Conservation (phyloP, 2,888 invertebrate species). For the Plagiodera versicolora region DNA sequence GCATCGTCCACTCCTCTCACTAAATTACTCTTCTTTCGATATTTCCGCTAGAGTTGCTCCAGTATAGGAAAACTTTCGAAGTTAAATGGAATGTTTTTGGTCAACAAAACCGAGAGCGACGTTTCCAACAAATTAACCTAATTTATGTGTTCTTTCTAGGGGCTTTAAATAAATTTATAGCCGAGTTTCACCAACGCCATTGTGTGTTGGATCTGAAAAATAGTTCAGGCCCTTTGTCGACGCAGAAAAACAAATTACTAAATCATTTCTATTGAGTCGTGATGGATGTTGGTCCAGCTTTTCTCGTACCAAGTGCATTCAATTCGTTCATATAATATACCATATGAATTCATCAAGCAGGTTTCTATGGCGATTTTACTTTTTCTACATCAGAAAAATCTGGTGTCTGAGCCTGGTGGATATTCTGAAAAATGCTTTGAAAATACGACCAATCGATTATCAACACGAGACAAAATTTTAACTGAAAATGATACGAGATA, state of each 20-base stretch:
- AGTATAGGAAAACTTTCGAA: constrained; percentile 11
- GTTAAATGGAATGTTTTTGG: constrained; percentile 23
- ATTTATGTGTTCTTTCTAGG: constrained; percentile 24
- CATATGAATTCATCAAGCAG: too few species aligned
- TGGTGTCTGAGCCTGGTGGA: too few species aligned
- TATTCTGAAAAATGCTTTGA: too few species aligned
- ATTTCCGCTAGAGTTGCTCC: constrained; percentile 9
- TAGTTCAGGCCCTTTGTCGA: constrained; percentile 17
- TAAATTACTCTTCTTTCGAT: constrained; percentile 11
- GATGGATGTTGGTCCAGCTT: constrained; percentile 6
- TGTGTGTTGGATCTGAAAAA: constrained; percentile 22
- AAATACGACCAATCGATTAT: too few species aligned
- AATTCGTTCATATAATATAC: too few species aligned
- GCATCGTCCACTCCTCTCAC: background rate
- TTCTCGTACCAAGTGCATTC: background rate
- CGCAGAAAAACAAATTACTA: constrained; percentile 24
- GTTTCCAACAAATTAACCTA: constrained; percentile 28
- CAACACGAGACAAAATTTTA: too few species aligned
- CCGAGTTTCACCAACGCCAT: constrained; percentile 12
- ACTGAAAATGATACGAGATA: too few species aligned
- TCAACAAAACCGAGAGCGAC: constrained; percentile 22
- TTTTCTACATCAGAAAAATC: too few species aligned
- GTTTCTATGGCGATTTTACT: too few species aligned
- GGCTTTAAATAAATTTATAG: constrained; percentile 27
- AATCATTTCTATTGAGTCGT: constrained; percentile 19